Conservation (phyloP, 2,888 invertebrate species). For the Drosophila ustulata region DNA sequence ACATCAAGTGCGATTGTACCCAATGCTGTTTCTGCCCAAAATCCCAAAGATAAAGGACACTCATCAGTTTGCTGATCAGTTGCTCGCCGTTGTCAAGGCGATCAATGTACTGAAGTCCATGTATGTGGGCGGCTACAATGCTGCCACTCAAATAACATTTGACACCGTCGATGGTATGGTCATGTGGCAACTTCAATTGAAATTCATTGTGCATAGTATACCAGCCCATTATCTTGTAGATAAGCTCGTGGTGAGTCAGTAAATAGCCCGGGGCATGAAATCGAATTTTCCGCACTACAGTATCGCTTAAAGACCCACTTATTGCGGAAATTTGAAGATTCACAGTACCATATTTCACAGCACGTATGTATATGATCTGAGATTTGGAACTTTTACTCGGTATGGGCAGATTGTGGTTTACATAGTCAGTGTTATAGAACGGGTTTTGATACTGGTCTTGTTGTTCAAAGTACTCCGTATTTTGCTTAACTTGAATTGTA, state of each 20-base stretch:
- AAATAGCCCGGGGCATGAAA: not conserved
- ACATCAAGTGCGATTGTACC: not conserved
- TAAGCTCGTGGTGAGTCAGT: not conserved
- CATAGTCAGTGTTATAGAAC: not conserved
- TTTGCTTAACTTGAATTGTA: constrained; percentile 6
- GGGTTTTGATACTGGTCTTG: not conserved
- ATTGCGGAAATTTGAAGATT: constrained; percentile 21
- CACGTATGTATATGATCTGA: constrained; percentile 3
- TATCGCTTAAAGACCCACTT: not conserved
- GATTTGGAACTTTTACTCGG: not conserved
- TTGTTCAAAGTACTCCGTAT: not conserved
- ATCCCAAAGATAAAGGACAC: constrained; percentile 25
- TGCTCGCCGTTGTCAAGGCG: constrained; percentile 33
- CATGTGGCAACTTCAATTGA: not conserved
- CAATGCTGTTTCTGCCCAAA: not conserved
- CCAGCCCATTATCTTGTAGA: not conserved
- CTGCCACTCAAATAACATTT: constrained; percentile 24
- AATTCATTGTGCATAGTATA: not conserved
- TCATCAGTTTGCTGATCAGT: constrained; percentile 43
- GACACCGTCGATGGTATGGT: constrained; percentile 5
- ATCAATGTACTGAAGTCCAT: not conserved
- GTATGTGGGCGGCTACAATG: constrained; percentile 12
- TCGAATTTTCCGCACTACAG: not conserved
- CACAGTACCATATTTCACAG: constrained; percentile 1
- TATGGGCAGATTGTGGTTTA: not conserved